A percentile compares a stretch with the other conserved stretches of the same genome.
These are phyloP conservation scores for Chelonia mydas DNA, from an alignment of 2,797 vertebrate genomes.

Conservation along the genomic window DNA sequence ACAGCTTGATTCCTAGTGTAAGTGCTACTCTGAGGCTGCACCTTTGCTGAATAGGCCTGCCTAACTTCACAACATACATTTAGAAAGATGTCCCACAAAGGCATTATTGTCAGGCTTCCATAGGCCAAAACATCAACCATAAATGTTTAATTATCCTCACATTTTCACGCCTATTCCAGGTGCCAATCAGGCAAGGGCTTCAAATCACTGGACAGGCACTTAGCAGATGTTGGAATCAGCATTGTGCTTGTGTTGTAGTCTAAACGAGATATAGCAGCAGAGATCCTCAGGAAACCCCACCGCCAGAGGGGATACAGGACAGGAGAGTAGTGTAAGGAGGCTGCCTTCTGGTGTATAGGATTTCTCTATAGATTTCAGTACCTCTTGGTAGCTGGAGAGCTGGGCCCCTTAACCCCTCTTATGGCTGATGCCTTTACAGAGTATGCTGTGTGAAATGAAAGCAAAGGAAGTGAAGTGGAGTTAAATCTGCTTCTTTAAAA, in stretches of 20 bases:
- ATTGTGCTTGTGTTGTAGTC: background rate
- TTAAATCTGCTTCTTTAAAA: background rate
- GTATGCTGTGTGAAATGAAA: background rate
- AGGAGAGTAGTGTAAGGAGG: background rate
- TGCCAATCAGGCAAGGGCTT: background rate
- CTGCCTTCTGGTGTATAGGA: background rate
- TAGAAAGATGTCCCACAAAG: background rate
- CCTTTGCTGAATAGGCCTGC: no score
- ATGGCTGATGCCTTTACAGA: background rate
- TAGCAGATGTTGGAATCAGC: background rate
- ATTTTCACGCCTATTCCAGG: background rate
- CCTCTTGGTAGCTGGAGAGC: background rate
- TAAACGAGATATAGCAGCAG: background rate
- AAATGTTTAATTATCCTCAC: background rate
- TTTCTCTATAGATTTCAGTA: background rate
- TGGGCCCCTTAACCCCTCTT: background rate
- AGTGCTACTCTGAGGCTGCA: background rate
- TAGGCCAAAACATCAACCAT: background rate
- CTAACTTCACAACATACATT: background rate
- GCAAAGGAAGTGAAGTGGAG: background rate
- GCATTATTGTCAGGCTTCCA: background rate
- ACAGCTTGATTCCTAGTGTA: background rate
- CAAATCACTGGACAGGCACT: background rate
- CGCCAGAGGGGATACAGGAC: background rate
- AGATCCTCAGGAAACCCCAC: background rate